Evolutionary conservation across 1,140 invertebrate genomes (phyloP).

Genomic region (Agrypnia vestita): DNA sequence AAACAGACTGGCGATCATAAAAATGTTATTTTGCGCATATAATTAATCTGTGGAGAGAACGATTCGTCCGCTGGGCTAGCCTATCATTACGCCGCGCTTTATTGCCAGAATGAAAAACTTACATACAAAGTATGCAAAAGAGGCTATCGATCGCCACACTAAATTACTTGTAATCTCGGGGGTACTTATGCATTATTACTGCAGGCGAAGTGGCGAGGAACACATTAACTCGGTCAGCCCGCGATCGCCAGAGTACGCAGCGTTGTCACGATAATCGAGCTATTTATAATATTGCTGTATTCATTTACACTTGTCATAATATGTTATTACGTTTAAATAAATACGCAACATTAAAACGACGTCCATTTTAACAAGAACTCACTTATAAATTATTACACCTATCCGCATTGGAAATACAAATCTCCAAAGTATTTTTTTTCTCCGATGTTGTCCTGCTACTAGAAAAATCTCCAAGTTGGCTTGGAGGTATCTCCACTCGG

Average conservation of each 20-base stretch:
- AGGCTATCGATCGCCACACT: slow-evolving; percentile 36
- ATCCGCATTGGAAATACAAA: too few relatives aligned
- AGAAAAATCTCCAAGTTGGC: too few relatives aligned
- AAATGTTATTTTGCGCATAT: background rate
- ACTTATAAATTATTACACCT: too few relatives aligned
- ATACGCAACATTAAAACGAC: too few relatives aligned
- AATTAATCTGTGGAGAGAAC: too few relatives aligned
- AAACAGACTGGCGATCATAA: background rate
- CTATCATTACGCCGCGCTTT: slow-evolving; percentile 34
- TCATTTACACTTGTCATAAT: background rate
- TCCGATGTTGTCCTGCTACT: too few relatives aligned
- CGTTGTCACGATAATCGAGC: background rate
- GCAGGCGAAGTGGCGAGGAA: too few relatives aligned
- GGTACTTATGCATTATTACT: background rate
- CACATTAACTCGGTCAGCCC: too few relatives aligned
- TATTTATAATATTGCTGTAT: background rate
- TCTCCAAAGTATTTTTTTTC: too few relatives aligned
- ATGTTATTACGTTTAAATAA: too few relatives aligned
- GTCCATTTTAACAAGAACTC: too few relatives aligned
- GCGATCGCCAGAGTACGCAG: background rate
- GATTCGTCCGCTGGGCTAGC: slow-evolving; percentile 18
- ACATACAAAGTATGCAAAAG: slow-evolving; percentile 41
- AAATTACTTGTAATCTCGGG: slow-evolving; percentile 26
- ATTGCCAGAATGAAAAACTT: slow-evolving; percentile 36
- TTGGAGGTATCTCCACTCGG: too few relatives aligned